Conservation (phyloP, 1,140 invertebrate genomes). For the Anoplophora glabripennis region DNA sequence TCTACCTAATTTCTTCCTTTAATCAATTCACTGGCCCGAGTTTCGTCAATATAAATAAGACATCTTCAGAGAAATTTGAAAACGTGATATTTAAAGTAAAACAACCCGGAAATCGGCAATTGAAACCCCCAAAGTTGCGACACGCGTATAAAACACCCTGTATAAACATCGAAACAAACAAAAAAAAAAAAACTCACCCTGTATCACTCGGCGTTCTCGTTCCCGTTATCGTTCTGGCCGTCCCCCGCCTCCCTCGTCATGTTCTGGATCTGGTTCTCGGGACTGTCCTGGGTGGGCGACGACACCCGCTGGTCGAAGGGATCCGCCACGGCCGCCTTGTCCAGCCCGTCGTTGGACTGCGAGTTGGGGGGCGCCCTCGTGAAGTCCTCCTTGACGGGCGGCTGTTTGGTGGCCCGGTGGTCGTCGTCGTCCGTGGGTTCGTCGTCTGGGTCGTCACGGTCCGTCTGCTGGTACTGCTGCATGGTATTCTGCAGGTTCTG, state of each 20-base stretch:
- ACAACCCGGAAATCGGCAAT: no score
- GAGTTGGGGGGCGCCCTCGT: constrained; percentile 33
- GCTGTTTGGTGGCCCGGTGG: no score
- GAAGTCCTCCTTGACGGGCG: constrained; percentile 34
- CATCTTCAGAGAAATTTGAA: no score
- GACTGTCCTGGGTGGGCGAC: constrained; percentile 24
- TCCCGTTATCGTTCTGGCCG: constrained; percentile 54
- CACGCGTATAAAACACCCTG: no score
- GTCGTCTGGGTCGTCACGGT: constrained; percentile 29
- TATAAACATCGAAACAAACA: no score
- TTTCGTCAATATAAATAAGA: no score
- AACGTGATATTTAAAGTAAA: no score
- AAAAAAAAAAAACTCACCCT: constrained; percentile 16
- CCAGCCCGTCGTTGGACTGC: constrained; percentile 39
- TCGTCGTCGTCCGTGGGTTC: constrained; percentile 27
- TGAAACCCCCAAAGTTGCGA: no score
- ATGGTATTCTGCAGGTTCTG: constrained; percentile 38
- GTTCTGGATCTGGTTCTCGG: constrained; percentile 51
- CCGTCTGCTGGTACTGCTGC: constrained; percentile 48
- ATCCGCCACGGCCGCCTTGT: constrained; percentile 22
- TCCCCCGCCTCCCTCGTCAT: constrained; percentile 60
- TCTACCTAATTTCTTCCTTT: no score
- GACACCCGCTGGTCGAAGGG: constrained; percentile 32
- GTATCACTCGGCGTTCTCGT: constrained; percentile 39
- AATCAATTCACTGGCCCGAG: no score